Percentiles rank a stretch among this genome's conserved stretches.
phyloP scores from a whole-genome alignment of 2,888 invertebrate species.

The Diogma glabrata region DNA sequence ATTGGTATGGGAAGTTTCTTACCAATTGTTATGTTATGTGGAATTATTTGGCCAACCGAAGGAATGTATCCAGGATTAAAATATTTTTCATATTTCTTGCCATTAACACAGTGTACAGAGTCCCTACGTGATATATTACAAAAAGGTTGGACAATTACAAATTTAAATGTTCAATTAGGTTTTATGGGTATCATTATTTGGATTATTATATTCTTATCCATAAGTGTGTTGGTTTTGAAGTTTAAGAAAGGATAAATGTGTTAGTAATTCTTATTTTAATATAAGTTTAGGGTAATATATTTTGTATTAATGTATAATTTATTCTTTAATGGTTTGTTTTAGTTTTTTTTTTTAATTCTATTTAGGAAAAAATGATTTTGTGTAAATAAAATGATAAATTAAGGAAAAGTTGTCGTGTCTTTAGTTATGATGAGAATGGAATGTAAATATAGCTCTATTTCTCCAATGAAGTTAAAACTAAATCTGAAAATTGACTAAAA shows the following conservation, averaged over 20 bases:
- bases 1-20: conserved; percentile 75
- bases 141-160: conserved; percentile 64
- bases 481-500: too few species aligned
- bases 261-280: too few species aligned
- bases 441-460: too few species aligned
- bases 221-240: conserved; percentile 64
- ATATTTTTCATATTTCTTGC: conserved; percentile 62
- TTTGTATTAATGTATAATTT: too few species aligned
- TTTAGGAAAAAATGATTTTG: too few species aligned
- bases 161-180: conserved; percentile 66
- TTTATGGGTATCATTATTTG: conserved; percentile 67
- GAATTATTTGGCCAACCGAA: conserved; percentile 91
- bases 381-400: too few species aligned
- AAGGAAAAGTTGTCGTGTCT: too few species aligned
- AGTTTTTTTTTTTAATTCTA: not conserved
- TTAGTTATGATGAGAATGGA: too few species aligned
- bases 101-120: conserved; percentile 80
- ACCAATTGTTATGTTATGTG: conserved; percentile 75
- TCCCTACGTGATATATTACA: conserved; percentile 75
- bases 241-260: conserved; percentile 77
- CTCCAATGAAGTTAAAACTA: too few species aligned
- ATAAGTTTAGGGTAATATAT: too few species aligned
- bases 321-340: conserved; percentile 8
- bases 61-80: conserved; percentile 71
- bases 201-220: conserved; percentile 63